These are phyloP conservation scores for Phaethon lepturus DNA, from an alignment of 2,113 vertebrate genomes.

Conservation along the genomic window DNA sequence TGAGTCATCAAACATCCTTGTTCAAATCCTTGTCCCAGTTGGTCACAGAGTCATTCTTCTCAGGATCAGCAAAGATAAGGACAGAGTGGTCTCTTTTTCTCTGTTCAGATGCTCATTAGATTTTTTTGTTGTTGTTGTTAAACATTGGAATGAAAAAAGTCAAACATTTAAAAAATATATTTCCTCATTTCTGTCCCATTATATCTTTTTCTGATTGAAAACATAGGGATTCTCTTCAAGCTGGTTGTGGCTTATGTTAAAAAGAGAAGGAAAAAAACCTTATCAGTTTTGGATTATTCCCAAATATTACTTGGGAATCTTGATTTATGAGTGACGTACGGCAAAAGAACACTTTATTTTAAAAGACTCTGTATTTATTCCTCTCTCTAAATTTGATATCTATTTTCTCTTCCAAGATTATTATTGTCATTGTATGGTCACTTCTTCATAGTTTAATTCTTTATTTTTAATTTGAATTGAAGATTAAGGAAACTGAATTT, in stretches of 20 bases:
- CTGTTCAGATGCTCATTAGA: neutral
- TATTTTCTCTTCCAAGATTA: neutral
- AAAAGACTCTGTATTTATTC: neutral
- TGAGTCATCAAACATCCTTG: neutral
- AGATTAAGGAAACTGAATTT: neutral
- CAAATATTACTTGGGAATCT: neutral
- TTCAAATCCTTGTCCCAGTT: neutral
- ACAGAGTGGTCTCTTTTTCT: neutral
- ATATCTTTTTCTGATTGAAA: neutral
- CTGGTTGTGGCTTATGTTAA: neutral
- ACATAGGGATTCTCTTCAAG: neutral
- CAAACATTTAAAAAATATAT: neutral
- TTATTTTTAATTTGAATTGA: neutral
- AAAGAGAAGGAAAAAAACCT: neutral
- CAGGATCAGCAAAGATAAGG: neutral
- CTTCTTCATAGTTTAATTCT: neutral
- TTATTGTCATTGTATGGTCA: fast-evolving
- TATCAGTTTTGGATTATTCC: neutral
- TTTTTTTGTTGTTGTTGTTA: neutral
- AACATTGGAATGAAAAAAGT: neutral
- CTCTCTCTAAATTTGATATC: neutral
- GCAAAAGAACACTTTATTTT: neutral
- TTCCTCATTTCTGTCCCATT: neutral
- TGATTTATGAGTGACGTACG: neutral
- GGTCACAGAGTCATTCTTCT: neutral